phyloP scores from a whole-genome alignment of 1,140 invertebrate species.

The Atta colombica region DNA sequence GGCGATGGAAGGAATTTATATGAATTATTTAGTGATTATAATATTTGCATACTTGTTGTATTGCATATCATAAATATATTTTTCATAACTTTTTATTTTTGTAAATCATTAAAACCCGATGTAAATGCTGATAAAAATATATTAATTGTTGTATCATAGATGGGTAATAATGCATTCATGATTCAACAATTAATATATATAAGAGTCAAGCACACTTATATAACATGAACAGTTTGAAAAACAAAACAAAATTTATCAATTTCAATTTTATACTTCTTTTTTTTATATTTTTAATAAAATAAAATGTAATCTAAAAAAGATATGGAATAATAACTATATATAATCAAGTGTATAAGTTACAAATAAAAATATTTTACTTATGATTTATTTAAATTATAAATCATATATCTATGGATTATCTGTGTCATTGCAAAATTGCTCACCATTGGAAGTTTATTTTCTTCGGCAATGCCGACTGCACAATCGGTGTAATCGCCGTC shows the following conservation, averaged over 20 bases:
- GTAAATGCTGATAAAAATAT: background rate
- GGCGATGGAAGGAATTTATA: background rate
- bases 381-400: background rate
- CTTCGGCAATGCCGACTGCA: background rate
- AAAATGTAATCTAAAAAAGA: background rate
- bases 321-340: background rate
- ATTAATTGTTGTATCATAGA: background rate
- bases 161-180: background rate
- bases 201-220: background rate
- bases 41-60: too few species aligned
- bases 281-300: background rate
- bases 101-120: background rate
- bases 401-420: background rate
- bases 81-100: background rate
- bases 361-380: slow-evolving; percentile 1
- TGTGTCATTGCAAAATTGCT: background rate
- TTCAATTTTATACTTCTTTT: slow-evolving; percentile 5
- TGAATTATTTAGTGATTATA: background rate
- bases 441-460: slow-evolving; percentile 12
- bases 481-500: slow-evolving; percentile 42
- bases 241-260: background rate
- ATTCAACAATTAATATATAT: background rate
- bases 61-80: background rate
- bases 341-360: background rate
- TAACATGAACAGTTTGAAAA: background rate